Evolutionary conservation across 2,888 invertebrate genomes (phyloP).

Genomic region (Dascillus cervinus): DNA sequence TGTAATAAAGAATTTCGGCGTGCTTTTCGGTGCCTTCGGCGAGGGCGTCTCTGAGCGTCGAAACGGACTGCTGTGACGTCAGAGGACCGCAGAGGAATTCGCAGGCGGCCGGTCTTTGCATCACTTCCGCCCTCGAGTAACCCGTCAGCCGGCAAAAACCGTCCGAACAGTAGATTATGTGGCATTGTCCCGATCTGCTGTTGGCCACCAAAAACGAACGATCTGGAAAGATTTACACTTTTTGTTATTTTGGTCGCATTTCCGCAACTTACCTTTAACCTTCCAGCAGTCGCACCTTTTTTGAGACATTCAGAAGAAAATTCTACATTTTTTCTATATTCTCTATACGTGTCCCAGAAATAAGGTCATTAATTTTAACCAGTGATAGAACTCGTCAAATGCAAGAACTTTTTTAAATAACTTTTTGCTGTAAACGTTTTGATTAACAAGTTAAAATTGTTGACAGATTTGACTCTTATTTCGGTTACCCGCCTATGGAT

Average conservation of each 20-base stretch:
- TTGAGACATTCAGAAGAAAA: too few relatives aligned
- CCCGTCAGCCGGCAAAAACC: constrained; percentile 72
- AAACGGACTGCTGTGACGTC: constrained; percentile 64
- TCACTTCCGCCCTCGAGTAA: constrained; percentile 71
- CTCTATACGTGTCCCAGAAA: too few relatives aligned
- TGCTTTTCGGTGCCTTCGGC: constrained; percentile 66
- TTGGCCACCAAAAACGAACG: constrained; percentile 77
- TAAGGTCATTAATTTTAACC: too few relatives aligned
- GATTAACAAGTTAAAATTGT: too few relatives aligned
- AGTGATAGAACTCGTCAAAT: too few relatives aligned
- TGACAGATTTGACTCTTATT: too few relatives aligned
- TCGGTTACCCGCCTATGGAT: too few relatives aligned
- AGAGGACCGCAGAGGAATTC: constrained; percentile 74
- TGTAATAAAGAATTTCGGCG: constrained; percentile 72
- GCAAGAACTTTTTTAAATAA: too few relatives aligned
- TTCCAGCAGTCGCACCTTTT: too few relatives aligned
- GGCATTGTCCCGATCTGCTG: constrained; percentile 64
- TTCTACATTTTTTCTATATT: too few relatives aligned
- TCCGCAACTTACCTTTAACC: background rate
- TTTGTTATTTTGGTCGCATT: too few relatives aligned
- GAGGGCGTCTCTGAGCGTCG: constrained; percentile 63
- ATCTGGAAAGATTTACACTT: constrained; percentile 59
- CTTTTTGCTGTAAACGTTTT: too few relatives aligned
- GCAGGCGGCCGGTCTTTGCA: constrained; percentile 70
- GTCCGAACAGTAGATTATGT: constrained; percentile 79